A percentile compares a stretch with the other conserved stretches of the same genome.
Evolutionary conservation across 2,888 invertebrate genomes (phyloP).

Genomic region (Ophraella communa): DNA sequence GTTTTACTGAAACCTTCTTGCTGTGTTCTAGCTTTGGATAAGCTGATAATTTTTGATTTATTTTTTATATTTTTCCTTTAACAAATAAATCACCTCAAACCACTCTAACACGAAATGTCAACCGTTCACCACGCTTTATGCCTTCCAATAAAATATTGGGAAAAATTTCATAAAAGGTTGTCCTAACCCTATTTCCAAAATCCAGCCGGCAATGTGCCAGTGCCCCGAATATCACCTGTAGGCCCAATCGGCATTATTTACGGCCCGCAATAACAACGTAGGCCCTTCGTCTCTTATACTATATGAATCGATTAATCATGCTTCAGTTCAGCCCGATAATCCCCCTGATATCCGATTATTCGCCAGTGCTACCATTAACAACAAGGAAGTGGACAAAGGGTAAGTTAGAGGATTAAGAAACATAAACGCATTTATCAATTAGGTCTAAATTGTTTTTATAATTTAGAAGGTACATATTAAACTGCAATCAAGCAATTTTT

Average conservation of each 20-base stretch:
- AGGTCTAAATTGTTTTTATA: not conserved
- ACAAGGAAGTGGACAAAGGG: not conserved
- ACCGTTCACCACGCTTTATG: not conserved
- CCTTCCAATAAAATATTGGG: not conserved
- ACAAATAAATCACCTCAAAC: not conserved
- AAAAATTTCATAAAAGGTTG: constrained; percentile 4
- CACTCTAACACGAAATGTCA: not conserved
- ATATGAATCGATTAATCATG: constrained; percentile 61
- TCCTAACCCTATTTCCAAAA: not conserved
- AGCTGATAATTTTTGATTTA: no score
- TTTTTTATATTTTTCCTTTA: not conserved
- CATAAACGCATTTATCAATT: not conserved
- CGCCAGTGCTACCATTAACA: constrained; percentile 32
- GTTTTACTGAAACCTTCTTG: no score
- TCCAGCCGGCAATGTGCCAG: constrained; percentile 7
- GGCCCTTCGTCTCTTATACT: constrained; percentile 46
- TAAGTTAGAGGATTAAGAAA: not conserved
- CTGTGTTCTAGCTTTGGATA: no score
- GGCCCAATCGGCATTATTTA: constrained; percentile 54
- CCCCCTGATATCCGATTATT: constrained; percentile 58
- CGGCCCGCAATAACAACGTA: constrained; percentile 56
- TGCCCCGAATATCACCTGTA: constrained; percentile 52
- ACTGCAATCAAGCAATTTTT: not conserved
- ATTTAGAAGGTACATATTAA: not conserved
- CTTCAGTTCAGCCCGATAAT: constrained; percentile 58